phyloP scores from a whole-genome alignment of 1,140 invertebrate genomes.

The Cataglyphis hispanica region DNA sequence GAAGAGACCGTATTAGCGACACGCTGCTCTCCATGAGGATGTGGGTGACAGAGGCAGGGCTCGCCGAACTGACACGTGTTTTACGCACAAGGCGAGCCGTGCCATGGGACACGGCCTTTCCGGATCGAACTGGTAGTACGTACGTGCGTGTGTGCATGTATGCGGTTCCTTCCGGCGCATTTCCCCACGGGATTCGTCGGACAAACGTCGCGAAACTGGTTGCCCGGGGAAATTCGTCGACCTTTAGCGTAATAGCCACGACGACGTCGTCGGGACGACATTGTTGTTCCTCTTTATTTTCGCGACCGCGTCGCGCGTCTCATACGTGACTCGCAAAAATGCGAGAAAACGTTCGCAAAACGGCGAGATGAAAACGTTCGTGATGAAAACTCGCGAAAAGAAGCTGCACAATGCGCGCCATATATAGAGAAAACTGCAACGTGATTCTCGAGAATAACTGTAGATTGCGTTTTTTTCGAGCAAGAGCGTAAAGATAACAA shows the following conservation, averaged over 20 bases:
- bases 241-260: conserved; percentile 74
- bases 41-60: conserved; percentile 42
- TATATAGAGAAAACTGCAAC: neutral
- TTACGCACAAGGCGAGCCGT: neutral
- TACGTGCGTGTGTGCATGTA: neutral
- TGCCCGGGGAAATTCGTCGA: conserved; percentile 78
- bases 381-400: conserved; percentile 35
- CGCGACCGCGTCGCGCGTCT: conserved; percentile 34
- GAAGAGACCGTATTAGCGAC: conserved; percentile 67
- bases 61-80: conserved; percentile 53
- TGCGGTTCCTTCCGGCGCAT: conserved; percentile 58
- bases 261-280: conserved; percentile 69
- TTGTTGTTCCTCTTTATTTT: conserved; percentile 62
- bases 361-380: conserved; percentile 12
- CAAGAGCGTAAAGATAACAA: neutral
- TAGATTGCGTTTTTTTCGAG: neutral
- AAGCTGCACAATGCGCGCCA: conserved; percentile 19
- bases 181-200: conserved; percentile 65
- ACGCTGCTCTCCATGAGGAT: conserved; percentile 59
- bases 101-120: neutral
- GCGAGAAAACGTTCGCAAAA: too few relatives aligned
- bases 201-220: conserved; percentile 27
- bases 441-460: conserved; percentile 23
- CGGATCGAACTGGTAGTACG: conserved; percentile 60
- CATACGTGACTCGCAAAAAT: conserved; percentile 63